These are phyloP conservation scores for Bombus waltoni DNA, from an alignment of 1,140 invertebrate species.

Conservation along the genomic window DNA sequence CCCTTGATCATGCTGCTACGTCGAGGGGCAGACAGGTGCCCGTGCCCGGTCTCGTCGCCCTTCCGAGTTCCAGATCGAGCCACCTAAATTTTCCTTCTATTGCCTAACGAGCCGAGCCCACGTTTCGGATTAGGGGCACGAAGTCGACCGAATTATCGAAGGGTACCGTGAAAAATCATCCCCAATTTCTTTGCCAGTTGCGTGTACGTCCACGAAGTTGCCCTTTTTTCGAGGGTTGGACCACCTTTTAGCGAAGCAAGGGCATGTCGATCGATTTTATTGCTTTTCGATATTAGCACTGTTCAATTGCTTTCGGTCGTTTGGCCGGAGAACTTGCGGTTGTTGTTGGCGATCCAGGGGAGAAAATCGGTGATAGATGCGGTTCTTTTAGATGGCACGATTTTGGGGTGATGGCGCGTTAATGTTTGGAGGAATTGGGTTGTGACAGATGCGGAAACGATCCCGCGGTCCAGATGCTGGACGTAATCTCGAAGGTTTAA, in stretches of 20 bases:
- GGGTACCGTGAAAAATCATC: constrained; percentile 44
- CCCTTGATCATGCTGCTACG: background rate
- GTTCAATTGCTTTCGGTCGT: background rate
- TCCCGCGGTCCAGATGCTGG: background rate
- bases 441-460: background rate
- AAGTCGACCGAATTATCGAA: constrained; percentile 44
- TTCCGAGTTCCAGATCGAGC: background rate
- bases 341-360: no score
- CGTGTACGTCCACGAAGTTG: no score
- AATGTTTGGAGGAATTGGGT: constrained; percentile 1
- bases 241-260: background rate
- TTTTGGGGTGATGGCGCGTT: background rate
- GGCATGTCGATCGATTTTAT: constrained; percentile 59
- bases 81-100: constrained; percentile 11
- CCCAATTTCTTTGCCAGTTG: background rate
- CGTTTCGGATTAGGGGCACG: background rate
- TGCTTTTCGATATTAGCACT: constrained; percentile 38
- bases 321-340: background rate
- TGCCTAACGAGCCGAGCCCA: constrained; percentile 20
- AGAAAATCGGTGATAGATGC: background rate
- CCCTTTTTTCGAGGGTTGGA: constrained; percentile 19
- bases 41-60: background rate
- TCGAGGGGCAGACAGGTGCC: constrained; percentile 8
- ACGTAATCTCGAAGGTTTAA: background rate
- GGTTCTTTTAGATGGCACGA: background rate